Evolutionary conservation across 2,113 vertebrate genomes (phyloP).

Genomic region (Artemisiospiza belli): DNA sequence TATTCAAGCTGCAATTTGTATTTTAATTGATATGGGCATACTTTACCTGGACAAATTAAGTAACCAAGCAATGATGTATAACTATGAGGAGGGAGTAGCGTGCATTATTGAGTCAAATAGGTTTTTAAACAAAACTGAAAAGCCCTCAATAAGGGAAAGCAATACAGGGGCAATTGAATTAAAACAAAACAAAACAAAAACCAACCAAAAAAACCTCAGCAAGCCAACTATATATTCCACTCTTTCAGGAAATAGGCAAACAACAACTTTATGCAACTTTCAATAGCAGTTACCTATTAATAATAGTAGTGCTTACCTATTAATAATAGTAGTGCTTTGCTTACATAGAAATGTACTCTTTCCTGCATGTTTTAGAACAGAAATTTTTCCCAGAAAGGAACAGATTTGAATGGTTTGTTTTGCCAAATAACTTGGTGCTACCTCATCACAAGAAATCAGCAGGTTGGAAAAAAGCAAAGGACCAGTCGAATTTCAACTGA

Average conservation of each 20-base stretch:
- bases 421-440: background rate
- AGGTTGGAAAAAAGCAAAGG: background rate
- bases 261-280: background rate
- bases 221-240: background rate
- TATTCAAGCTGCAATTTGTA: background rate
- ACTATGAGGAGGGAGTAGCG: background rate
- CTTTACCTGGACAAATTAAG: background rate
- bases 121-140: background rate
- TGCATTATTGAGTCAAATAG: accelerated
- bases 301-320: background rate
- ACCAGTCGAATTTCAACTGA: background rate
- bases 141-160: background rate
- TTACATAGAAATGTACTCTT: background rate
- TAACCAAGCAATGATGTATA: background rate
- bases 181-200: background rate
- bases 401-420: background rate
- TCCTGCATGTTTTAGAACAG: background rate
- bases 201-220: background rate
- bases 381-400: background rate
- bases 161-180: background rate
- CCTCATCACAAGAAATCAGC: background rate
- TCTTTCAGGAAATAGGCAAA: background rate
- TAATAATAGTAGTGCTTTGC: background rate
- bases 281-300: background rate
- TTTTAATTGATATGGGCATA: background rate